These are phyloP conservation scores for Phyto melanocephala DNA, from an alignment of 2,888 invertebrate species.

Conservation along the genomic window DNA sequence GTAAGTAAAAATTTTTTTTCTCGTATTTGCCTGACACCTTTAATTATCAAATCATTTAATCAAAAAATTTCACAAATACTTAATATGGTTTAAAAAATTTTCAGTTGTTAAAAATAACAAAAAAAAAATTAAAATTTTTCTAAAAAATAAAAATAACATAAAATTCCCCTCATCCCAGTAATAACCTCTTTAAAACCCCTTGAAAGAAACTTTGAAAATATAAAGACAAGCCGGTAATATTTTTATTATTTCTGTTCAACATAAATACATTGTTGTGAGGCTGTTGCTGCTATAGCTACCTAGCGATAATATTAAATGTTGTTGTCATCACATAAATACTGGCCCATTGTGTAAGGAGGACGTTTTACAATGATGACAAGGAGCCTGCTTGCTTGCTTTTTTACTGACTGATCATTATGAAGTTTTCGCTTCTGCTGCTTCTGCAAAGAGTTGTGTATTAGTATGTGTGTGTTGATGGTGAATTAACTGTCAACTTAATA, in stretches of 20 bases:
- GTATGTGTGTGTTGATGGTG: constrained; percentile 15
- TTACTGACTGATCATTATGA: constrained; percentile 66
- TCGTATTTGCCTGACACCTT: too few relatives aligned
- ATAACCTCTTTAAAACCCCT: too few relatives aligned
- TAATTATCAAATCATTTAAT: too few relatives aligned
- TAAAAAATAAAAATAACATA: too few relatives aligned
- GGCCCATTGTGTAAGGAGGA: constrained; percentile 53
- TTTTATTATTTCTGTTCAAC: constrained; percentile 35
- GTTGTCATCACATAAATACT: constrained; percentile 64
- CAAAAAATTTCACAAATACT: too few relatives aligned
- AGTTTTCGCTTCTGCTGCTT: constrained; percentile 59
- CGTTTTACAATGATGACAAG: constrained; percentile 27
- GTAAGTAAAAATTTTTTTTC: too few relatives aligned
- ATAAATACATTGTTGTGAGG: constrained; percentile 2
- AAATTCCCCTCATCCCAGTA: too few relatives aligned
- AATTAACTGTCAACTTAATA: constrained; percentile 66
- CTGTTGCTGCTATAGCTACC: constrained; percentile 34
- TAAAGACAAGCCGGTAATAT: constrained; percentile 62
- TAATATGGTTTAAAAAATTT: too few relatives aligned
- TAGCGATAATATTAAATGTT: constrained; percentile 59
- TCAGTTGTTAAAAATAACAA: too few relatives aligned
- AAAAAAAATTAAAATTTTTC: too few relatives aligned
- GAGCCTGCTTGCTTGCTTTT: not conserved
- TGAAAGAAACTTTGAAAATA: constrained; percentile 23
- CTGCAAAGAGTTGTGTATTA: constrained; percentile 54